A percentile compares a stretch with the other conserved stretches of the same genome.
Evolutionary conservation across 2,113 vertebrate genomes (phyloP).

Genomic region (Anser cygnoides): DNA sequence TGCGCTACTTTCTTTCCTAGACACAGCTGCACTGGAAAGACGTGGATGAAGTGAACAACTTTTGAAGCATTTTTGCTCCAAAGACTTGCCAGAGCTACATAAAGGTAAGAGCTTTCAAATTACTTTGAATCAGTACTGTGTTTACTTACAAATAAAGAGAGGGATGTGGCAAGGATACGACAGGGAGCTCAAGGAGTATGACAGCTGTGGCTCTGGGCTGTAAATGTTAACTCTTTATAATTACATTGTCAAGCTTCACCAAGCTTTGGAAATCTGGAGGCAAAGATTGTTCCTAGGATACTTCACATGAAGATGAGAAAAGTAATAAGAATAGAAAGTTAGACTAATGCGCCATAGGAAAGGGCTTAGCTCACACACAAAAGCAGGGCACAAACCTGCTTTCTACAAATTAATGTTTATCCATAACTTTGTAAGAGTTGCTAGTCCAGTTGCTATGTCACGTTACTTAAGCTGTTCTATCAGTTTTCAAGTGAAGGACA

Average conservation of each 20-base stretch:
- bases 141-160: neutral
- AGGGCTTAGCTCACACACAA: neutral
- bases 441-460: neutral
- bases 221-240: neutral
- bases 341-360: neutral
- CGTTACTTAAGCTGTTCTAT: neutral
- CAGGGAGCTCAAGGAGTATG: fast-evolving
- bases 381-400: neutral
- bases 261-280: neutral
- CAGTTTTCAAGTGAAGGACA: neutral
- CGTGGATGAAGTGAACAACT: neutral
- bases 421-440: neutral
- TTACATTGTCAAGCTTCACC: neutral
- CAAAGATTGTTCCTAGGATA: neutral
- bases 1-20: neutral
- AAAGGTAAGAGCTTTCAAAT: conserved; percentile 48
- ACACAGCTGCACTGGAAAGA: neutral
- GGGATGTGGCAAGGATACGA: neutral
- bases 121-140: neutral
- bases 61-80: neutral
- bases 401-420: neutral
- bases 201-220: neutral
- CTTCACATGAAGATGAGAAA: neutral
- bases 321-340: neutral
- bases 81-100: neutral